These are phyloP conservation scores for Trididemnum clinides DNA, from an alignment of 23 tunicate genomes.

Conservation along the genomic window DNA sequence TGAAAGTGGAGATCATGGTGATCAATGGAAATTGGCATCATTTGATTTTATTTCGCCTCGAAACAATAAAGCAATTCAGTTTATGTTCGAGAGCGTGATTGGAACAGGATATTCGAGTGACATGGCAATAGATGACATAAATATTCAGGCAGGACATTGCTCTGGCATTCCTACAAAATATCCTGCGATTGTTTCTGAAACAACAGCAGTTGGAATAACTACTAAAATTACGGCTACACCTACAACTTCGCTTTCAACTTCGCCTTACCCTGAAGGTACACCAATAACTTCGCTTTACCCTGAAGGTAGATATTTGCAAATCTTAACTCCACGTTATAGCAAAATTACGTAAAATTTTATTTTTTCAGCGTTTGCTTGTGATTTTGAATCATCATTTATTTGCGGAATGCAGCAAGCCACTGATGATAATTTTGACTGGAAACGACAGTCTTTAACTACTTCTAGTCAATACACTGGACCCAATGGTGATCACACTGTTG, in stretches of 20 bases:
- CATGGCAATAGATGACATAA: conserved; percentile 76
- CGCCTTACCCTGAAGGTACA: too few species aligned
- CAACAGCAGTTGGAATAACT: conserved; percentile 28
- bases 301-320: too few species aligned
- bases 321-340: too few species aligned
- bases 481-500: conserved; percentile 57
- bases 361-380: conserved; percentile 60
- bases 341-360: not conserved
- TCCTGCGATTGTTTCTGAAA: too few species aligned
- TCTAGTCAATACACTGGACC: conserved; percentile 84
- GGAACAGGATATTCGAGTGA: conserved; percentile 86
- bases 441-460: conserved; percentile 40
- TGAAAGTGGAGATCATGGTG: conserved; percentile 60
- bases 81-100: conserved; percentile 61
- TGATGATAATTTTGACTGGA: conserved; percentile 77
- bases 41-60: not conserved
- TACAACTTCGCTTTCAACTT: too few species aligned
- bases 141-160: conserved; percentile 54
- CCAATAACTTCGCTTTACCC: too few species aligned
- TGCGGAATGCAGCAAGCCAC: conserved; percentile 67
- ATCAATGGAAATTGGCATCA: conserved; percentile 44
- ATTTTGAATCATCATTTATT: conserved; percentile 45
- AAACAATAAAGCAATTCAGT: conserved; percentile 37
- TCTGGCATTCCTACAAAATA: not conserved
- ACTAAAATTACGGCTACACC: conserved; percentile 42